Evolutionary conservation across 2,113 vertebrate genomes (phyloP), one percentile per base, ranked within the genome.

Genomic region (Helogale parvula): DNA sequence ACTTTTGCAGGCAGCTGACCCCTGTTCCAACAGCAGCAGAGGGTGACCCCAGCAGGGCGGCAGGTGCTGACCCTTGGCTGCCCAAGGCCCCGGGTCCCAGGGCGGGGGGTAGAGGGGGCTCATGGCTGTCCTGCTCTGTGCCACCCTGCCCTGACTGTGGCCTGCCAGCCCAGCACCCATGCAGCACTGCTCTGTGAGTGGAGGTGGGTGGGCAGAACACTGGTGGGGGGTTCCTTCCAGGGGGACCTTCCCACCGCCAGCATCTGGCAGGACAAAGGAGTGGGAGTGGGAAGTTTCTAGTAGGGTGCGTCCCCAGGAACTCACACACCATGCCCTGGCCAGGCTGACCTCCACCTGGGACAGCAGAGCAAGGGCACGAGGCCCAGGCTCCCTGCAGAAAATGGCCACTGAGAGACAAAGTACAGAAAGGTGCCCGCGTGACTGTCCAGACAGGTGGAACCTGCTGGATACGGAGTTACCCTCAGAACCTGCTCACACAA

Each of bases 401-500:
- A 65, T 2, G 57, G 72, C 72, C 41, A 27, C 21, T 27, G 14
- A 6, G 14, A 11, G 33, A 79, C 5, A 1, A 33, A 31, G 57
- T 7, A 1, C 13, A 17, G 71, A 14, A 81, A n/a, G 3, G 60
- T 1, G 41, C 57, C 41, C 45, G 8, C 0, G 7, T 1, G 23
- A 21, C 54, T 5, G 74, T 10, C 41, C 33, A 5, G 3, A 47
- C n/a, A 71, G 25, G 85, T 9, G 52, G 33, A 27, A 7, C 47
- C 35, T 29, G 57, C 8, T 15, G 29, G 88, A 35, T 3, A 19
- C 9, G 7, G 5, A 14, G 57, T 41, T 27, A 21, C 41, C 6
- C 3, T 12, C 27, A 25, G 72, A 47, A 15, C 41, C 31, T 0
- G 11, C 41, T 38, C 41, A 14, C 0, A 2, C 9, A 11, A 12